These are phyloP conservation scores for Amazonetta brasiliensis DNA, from an alignment of 2,797 vertebrate species.

Conservation along the genomic window DNA sequence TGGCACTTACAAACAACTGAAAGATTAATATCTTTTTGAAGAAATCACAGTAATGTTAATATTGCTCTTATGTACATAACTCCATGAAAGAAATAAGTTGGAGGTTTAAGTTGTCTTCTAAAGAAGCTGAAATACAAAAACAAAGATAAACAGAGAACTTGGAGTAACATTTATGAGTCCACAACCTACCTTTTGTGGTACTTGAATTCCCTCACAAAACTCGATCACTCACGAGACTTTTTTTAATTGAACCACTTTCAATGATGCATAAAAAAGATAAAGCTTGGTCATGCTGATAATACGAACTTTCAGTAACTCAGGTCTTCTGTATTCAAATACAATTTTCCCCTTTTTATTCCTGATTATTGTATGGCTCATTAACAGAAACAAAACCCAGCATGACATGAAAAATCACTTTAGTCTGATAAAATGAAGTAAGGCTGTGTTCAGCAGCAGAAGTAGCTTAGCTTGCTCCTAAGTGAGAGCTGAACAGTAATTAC, in stretches of 20 bases:
- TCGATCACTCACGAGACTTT: background rate
- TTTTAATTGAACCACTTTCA: background rate
- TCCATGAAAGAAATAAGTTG: background rate
- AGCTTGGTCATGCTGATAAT: background rate
- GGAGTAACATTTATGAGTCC: background rate
- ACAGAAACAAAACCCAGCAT: slow-evolving; percentile 3
- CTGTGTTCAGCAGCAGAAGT: background rate
- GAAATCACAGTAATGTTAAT: background rate
- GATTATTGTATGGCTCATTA: background rate
- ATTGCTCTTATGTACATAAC: background rate
- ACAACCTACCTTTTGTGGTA: accelerated
- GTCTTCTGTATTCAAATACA: background rate
- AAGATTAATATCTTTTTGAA: background rate
- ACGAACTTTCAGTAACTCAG: background rate
- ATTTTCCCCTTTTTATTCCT: background rate
- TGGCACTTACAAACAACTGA: background rate
- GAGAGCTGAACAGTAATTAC: background rate
- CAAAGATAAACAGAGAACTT: background rate
- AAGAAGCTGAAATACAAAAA: background rate
- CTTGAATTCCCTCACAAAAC: background rate
- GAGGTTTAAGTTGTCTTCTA: background rate
- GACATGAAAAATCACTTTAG: slow-evolving; percentile 30
- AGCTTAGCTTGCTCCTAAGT: background rate
- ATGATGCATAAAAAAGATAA: background rate
- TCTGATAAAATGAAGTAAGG: background rate